phyloP scores from a whole-genome alignment of 2,797 vertebrate species.

The Centropyge bicolor region DNA sequence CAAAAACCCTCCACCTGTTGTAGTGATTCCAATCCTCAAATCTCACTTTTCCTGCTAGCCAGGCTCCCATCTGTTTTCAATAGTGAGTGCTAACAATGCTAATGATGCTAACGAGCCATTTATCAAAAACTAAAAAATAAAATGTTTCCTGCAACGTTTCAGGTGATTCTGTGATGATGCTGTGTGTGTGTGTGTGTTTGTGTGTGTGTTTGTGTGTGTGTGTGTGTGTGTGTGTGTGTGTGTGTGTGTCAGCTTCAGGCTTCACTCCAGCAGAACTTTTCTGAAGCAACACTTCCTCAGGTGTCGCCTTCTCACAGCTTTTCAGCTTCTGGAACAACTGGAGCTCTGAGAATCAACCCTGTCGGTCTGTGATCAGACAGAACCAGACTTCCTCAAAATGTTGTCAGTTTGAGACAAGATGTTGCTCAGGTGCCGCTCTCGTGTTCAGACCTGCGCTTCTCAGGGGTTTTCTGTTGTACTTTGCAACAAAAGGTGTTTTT shows the following conservation, averaged over 20 bases:
- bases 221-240: slow-evolving; percentile 8
- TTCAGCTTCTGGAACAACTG: not conserved
- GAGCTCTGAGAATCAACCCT: not conserved
- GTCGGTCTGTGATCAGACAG: not conserved
- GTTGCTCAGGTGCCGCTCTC: not conserved
- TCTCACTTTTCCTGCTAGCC: not conserved
- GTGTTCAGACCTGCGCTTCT: no score
- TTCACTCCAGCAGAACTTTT: slow-evolving; percentile 10
- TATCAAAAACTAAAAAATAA: slow-evolving; percentile 6
- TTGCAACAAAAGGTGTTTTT: no score
- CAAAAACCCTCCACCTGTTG: slow-evolving; percentile 35
- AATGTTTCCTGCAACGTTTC: slow-evolving; percentile 37
- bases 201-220: not conserved
- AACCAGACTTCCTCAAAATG: slow-evolving; percentile 10
- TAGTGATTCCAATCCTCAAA: not conserved
- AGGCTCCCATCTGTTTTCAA: not conserved
- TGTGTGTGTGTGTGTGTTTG: not conserved
- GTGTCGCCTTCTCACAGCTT: no score
- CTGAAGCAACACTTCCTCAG: no score
- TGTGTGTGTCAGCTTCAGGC: slow-evolving; percentile 28
- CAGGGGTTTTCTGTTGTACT: no score
- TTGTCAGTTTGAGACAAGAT: fast-evolving
- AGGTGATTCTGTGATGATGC: slow-evolving; percentile 8
- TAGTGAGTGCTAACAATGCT: slow-evolving; percentile 49
- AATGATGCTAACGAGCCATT: slow-evolving; percentile 36